A percentile compares a stretch with the other conserved stretches of the same genome.
phyloP scores from a whole-genome alignment of 2,888 invertebrate genomes.

The Lydus trimaculatus region DNA sequence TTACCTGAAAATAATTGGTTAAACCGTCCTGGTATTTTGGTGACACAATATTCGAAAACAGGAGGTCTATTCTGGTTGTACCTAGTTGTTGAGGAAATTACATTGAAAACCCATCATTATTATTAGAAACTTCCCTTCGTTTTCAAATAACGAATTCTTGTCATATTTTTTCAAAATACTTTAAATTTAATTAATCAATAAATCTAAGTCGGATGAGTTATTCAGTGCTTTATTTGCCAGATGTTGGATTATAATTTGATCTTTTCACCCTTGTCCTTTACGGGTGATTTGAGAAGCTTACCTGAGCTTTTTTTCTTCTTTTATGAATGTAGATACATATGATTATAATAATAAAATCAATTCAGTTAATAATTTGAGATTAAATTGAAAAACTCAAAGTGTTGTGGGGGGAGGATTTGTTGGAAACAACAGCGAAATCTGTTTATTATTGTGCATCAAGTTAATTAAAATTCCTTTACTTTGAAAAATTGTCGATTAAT shows the following conservation, averaged over 20 bases:
- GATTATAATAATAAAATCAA: neutral
- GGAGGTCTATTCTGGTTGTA: no score
- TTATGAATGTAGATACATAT: no score
- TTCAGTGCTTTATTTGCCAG: constrained; percentile 8
- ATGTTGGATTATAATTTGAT: constrained; percentile 19
- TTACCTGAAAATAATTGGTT: constrained; percentile 25
- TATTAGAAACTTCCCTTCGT: constrained; percentile 13
- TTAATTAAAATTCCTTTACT: neutral
- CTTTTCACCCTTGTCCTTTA: constrained; percentile 14
- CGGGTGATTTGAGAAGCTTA: constrained; percentile 4
- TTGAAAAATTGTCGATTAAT: constrained; percentile 6
- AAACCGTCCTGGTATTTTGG: constrained; percentile 13
- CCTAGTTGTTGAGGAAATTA: no score
- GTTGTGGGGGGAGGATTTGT: neutral
- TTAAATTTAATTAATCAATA: neutral
- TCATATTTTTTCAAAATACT: neutral
- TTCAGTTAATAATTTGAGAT: neutral
- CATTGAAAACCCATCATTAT: constrained; percentile 23
- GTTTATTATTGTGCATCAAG: constrained; percentile 1
- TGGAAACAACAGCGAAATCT: neutral
- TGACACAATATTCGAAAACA: constrained; percentile 21
- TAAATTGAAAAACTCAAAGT: neutral
- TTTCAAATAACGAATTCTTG: constrained; percentile 11
- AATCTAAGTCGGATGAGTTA: neutral
- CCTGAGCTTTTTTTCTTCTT: neutral